Evolutionary conservation across 2,888 invertebrate species (phyloP).

Genomic region (Macrophya annulata): DNA sequence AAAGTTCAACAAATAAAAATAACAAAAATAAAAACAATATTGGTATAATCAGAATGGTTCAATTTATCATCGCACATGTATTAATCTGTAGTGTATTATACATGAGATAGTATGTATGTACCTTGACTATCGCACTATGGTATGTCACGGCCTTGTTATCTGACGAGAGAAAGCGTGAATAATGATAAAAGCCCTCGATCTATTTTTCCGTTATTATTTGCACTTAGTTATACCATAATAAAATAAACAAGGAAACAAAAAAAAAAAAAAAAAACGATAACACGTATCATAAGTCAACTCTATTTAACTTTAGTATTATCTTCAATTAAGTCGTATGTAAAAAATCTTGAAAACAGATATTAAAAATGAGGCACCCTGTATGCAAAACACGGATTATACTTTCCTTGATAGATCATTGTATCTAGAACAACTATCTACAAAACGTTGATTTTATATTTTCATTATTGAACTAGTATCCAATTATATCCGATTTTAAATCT

Average conservation of each 20-base stretch:
- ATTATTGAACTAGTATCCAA: too few species aligned
- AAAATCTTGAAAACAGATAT: background rate
- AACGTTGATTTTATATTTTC: background rate
- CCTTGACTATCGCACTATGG: background rate
- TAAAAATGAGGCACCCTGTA: too few species aligned
- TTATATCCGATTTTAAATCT: too few species aligned
- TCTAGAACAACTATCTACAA: background rate
- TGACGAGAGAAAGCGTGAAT: conserved; percentile 21
- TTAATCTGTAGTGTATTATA: background rate
- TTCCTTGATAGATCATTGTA: background rate
- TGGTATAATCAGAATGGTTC: background rate
- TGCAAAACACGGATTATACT: background rate
- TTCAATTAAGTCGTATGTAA: background rate
- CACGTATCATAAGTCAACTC: background rate
- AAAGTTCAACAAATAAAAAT: background rate
- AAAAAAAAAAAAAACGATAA: background rate
- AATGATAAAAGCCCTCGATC: conserved; percentile 34
- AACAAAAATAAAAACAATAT: background rate
- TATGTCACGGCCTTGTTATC: conserved; percentile 26
- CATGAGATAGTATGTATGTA: background rate
- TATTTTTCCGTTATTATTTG: background rate
- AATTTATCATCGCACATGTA: background rate
- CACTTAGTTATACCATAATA: background rate
- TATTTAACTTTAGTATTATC: background rate
- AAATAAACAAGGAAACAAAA: too few species aligned